Evolutionary conservation across 2,797 vertebrate species (phyloP), one percentile per base, ranked within the genome.

Genomic region (Allobates femoralis): DNA sequence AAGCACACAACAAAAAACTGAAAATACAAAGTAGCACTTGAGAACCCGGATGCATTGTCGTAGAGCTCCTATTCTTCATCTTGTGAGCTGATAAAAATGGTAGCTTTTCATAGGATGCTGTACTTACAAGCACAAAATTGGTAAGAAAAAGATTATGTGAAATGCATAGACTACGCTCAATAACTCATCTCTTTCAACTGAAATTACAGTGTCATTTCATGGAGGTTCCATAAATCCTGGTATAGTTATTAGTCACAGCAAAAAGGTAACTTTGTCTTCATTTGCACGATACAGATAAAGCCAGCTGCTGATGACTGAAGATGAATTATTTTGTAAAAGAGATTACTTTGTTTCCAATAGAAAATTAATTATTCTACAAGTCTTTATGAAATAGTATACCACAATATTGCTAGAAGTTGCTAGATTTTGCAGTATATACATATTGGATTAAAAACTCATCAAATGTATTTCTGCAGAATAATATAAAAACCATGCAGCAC

Each of bases 221-320:
- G 16, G 73, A 30, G n/a, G 73, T 51, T 76, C 34, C 46, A 76
- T 76, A 76, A 53, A 76, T 51, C 46, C 73, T 76, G n/a, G n/a
- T 53, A 30, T 30, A 76, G 18, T 50, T 50, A 53, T 76, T 76
- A 76, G 46, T 76, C 15, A 16, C 30, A 76, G 73, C 50, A 53
- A 53, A 53, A 76, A 76, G 50, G 73, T 73, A 76, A 76, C 73
- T 76, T 76, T 76, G 73, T 76, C 50, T 76, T 76, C 73, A 76
- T 76, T 53, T 76, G 73, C 46, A 18, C 73, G 53, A 16, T 30
- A 19, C 16, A 76, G 50, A 76, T 53, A 76, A 76, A 30, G 26
- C 46, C 73, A 53, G 50, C 73, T 76, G n/a, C 73, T 53, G 46
- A 75, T 2, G n/a, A 26, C 46, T 28, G 73, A 76, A 53, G 73